Percentiles rank a stretch among this genome's conserved stretches.
phyloP scores from a whole-genome alignment of 2,797 vertebrate species.

The Eulemur mongoz region DNA sequence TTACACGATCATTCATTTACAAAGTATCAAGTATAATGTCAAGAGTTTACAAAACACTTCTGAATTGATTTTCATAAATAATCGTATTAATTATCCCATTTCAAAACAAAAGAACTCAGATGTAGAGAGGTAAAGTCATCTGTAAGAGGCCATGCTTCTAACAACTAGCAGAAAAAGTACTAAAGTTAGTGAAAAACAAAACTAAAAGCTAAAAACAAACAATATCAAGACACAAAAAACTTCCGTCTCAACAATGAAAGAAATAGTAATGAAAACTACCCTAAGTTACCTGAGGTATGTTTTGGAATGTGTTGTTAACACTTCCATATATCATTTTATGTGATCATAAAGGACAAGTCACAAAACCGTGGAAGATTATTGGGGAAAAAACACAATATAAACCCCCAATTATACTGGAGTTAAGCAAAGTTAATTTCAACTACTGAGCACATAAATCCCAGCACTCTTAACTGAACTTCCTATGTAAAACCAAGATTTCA shows the following conservation, averaged over 20 bases:
- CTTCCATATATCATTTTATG: neutral
- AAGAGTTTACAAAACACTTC: constrained; percentile 3
- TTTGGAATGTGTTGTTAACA: neutral
- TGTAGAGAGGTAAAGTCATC: neutral
- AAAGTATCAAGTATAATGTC: neutral
- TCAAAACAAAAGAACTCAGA: neutral
- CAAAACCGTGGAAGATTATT: neutral
- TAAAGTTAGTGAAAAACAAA: neutral
- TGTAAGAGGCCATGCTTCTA: neutral
- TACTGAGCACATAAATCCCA: neutral
- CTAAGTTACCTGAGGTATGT: neutral
- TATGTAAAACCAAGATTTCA: neutral
- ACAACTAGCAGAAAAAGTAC: neutral
- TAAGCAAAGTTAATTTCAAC: neutral
- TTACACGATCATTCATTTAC: neutral
- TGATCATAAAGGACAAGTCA: neutral
- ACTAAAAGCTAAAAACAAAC: neutral
- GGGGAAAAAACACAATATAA: neutral
- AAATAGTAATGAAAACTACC: neutral
- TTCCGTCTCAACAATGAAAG: neutral
- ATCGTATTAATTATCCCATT: neutral
- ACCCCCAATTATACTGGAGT: neutral
- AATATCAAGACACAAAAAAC: neutral
- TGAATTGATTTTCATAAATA: neutral
- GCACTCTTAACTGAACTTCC: neutral